Conservation (phyloP, 2,797 vertebrate species). For the Odontamblyopus rebecca region DNA sequence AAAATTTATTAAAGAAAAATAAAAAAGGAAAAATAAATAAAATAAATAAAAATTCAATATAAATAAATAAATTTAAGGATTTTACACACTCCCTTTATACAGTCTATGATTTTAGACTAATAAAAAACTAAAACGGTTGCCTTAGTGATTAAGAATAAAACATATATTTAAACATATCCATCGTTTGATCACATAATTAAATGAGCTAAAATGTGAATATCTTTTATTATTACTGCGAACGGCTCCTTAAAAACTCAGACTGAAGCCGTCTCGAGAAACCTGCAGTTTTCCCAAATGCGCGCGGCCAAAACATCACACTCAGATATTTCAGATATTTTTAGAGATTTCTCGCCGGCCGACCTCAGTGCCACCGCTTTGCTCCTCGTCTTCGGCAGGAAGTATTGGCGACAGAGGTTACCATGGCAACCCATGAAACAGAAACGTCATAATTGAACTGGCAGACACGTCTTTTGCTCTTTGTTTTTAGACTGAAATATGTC, state of each 20-base stretch:
- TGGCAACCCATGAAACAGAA: constrained; percentile 24
- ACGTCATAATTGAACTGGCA: constrained; percentile 8
- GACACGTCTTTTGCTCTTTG: background rate
- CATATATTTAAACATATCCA: too few relatives aligned
- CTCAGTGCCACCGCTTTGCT: background rate
- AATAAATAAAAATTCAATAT: too few relatives aligned
- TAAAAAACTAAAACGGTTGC: too few relatives aligned
- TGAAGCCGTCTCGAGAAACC: background rate
- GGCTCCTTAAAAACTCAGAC: background rate
- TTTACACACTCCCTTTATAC: too few relatives aligned
- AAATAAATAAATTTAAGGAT: too few relatives aligned
- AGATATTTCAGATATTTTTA: constrained; percentile 53
- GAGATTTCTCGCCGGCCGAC: constrained; percentile 48
- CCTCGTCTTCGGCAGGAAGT: background rate
- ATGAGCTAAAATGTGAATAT: too few relatives aligned
- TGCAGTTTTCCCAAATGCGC: background rate
- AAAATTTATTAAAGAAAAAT: too few relatives aligned
- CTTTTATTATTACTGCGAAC: too few relatives aligned
- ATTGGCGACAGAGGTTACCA: constrained; percentile 29
- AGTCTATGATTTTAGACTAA: too few relatives aligned
- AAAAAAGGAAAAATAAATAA: too few relatives aligned
- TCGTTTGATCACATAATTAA: too few relatives aligned
- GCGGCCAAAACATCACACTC: constrained; percentile 28
- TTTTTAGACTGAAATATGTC: background rate
- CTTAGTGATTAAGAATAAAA: too few relatives aligned